These are phyloP conservation scores for Rattus norvegicus DNA, from an alignment of 2,113 vertebrate species.

Conservation along the genomic window DNA sequence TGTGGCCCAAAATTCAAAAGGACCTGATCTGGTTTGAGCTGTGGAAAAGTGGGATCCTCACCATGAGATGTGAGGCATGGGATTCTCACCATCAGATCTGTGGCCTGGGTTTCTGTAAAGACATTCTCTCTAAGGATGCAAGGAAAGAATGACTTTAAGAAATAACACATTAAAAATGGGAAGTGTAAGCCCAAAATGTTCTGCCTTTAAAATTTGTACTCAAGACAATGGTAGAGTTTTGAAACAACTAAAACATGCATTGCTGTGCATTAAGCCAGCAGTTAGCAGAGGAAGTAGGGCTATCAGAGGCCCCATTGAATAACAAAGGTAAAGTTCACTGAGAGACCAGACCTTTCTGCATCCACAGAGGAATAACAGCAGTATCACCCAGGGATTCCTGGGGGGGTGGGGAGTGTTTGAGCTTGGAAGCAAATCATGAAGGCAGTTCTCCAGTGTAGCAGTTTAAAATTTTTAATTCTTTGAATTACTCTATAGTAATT, in stretches of 20 bases:
- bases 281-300: background rate
- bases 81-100: background rate
- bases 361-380: background rate
- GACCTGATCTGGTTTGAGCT: background rate
- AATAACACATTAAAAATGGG: too few species aligned
- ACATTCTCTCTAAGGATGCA: too few species aligned
- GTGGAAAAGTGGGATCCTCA: background rate
- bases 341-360: background rate
- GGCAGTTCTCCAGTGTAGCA: background rate
- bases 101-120: too few species aligned
- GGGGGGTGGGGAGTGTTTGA: background rate
- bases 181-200: too few species aligned
- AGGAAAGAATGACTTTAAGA: too few species aligned
- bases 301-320: background rate
- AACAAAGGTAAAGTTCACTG: background rate
- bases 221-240: background rate
- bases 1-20: background rate
- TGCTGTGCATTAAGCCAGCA: background rate
- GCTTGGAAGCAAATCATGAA: background rate
- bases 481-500: background rate
- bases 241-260: background rate
- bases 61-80: background rate
- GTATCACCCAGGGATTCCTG: background rate
- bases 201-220: background rate
- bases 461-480: background rate